Evolutionary conservation across 2,888 invertebrate genomes (phyloP).

Genomic region (Cryptocheilus praepositus): DNA sequence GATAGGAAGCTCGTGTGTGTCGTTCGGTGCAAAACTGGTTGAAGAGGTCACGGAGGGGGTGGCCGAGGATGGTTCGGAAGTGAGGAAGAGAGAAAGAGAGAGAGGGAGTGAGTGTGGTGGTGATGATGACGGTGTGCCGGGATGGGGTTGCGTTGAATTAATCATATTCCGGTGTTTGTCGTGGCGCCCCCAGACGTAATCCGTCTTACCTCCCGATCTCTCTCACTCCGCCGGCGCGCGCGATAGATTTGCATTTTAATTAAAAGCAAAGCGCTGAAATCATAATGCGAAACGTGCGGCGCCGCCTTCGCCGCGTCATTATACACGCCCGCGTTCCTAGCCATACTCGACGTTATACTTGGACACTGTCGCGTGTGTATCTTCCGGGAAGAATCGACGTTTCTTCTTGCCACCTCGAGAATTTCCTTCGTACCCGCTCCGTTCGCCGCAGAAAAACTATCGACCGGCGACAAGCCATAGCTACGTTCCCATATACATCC

Average conservation of each 20-base stretch:
- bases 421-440: no score
- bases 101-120: slow-evolving; percentile 31
- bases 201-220: slow-evolving; percentile 74
- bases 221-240: slow-evolving; percentile 51
- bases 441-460: no score
- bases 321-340: slow-evolving; percentile 19
- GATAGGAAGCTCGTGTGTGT: slow-evolving; percentile 12
- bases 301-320: slow-evolving; percentile 62
- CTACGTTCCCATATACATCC: no score
- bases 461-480: no score
- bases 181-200: slow-evolving; percentile 73
- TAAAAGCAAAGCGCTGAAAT: slow-evolving; percentile 80
- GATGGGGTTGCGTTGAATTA: slow-evolving; percentile 73
- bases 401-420: no score
- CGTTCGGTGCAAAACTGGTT: slow-evolving; percentile 40
- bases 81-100: slow-evolving; percentile 24
- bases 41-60: slow-evolving; percentile 34
- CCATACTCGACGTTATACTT: no score
- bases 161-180: slow-evolving; percentile 75
- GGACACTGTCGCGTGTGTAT: no score
- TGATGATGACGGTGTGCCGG: slow-evolving; percentile 53
- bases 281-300: slow-evolving; percentile 77
- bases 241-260: slow-evolving; percentile 80
- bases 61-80: slow-evolving; percentile 22
- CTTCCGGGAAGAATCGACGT: no score